phyloP scores from a whole-genome alignment of 2,888 invertebrate genomes.

The Panopea generosa region DNA sequence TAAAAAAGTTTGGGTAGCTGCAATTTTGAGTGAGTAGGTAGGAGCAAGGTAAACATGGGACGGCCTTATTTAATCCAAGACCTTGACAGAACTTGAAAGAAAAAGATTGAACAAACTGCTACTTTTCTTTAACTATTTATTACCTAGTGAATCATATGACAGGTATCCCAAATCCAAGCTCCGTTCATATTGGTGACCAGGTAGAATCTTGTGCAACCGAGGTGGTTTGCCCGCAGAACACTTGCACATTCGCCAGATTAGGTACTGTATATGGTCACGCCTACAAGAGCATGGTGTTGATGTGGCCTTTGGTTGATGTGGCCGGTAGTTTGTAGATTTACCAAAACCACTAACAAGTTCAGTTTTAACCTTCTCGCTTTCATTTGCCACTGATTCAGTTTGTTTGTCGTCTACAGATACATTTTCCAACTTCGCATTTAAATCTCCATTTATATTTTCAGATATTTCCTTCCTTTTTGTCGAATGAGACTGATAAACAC shows the following conservation, averaged over 20 bases:
- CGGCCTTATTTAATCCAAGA: too few relatives aligned
- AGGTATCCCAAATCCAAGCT: slow-evolving; percentile 52
- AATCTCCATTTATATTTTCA: too few relatives aligned
- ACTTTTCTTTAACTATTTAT: slow-evolving; percentile 17
- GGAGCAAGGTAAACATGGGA: too few relatives aligned
- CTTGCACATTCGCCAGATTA: slow-evolving; percentile 43
- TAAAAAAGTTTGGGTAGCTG: too few relatives aligned
- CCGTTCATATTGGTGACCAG: slow-evolving; percentile 21
- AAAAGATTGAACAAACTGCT: slow-evolving; percentile 19
- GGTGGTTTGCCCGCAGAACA: slow-evolving; percentile 40
- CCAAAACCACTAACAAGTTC: not conserved
- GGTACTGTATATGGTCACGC: slow-evolving; percentile 25
- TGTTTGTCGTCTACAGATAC: too few relatives aligned
- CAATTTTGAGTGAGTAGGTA: too few relatives aligned
- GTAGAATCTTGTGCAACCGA: slow-evolving; percentile 17
- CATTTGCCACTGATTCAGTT: not conserved
- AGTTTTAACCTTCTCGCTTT: not conserved
- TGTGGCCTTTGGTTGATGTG: too few relatives aligned
- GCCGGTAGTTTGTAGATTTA: too few relatives aligned
- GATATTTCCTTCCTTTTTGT: too few relatives aligned
- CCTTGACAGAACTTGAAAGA: too few relatives aligned
- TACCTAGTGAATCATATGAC: slow-evolving; percentile 60
- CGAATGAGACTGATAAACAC: too few relatives aligned
- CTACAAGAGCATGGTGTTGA: slow-evolving; percentile 32
- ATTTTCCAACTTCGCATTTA: too few relatives aligned